These are phyloP conservation scores for Lepidurus arcticus DNA, from an alignment of 1,140 invertebrate genomes.

Conservation along the genomic window DNA sequence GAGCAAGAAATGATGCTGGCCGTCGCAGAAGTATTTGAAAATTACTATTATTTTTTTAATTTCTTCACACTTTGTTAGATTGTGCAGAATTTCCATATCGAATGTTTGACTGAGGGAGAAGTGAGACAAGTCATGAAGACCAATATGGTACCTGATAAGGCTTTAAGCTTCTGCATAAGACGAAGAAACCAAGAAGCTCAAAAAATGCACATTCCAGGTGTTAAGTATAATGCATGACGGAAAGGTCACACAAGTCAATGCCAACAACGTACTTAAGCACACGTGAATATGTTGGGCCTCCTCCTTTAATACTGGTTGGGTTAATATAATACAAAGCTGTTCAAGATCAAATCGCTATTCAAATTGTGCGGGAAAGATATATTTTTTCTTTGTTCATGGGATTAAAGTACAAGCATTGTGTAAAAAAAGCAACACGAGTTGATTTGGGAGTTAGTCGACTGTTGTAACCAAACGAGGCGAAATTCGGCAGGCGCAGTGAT, in stretches of 20 bases:
- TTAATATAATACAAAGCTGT: too few species aligned
- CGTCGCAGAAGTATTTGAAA: slow-evolving; percentile 12
- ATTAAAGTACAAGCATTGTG: too few species aligned
- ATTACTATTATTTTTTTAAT: background rate
- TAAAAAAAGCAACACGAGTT: too few species aligned
- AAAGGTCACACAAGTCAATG: background rate
- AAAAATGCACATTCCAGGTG: background rate
- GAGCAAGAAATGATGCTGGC: slow-evolving; percentile 41
- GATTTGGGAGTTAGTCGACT: too few species aligned
- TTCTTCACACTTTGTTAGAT: background rate
- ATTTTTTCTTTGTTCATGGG: too few species aligned
- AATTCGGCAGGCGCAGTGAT: slow-evolving; percentile 31
- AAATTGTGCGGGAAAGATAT: too few species aligned
- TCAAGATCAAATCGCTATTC: too few species aligned
- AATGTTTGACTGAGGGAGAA: background rate
- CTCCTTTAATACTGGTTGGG: too few species aligned
- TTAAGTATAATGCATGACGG: background rate
- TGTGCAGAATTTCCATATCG: background rate
- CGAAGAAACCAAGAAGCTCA: background rate
- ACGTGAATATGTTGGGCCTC: too few species aligned
- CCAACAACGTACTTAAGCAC: too few species aligned
- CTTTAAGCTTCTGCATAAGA: background rate
- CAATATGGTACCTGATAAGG: background rate
- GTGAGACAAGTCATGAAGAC: background rate
- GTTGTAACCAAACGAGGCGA: background rate